Evolutionary conservation across 2,797 vertebrate species (phyloP).

Genomic region (Sebastes matsubarae): DNA sequence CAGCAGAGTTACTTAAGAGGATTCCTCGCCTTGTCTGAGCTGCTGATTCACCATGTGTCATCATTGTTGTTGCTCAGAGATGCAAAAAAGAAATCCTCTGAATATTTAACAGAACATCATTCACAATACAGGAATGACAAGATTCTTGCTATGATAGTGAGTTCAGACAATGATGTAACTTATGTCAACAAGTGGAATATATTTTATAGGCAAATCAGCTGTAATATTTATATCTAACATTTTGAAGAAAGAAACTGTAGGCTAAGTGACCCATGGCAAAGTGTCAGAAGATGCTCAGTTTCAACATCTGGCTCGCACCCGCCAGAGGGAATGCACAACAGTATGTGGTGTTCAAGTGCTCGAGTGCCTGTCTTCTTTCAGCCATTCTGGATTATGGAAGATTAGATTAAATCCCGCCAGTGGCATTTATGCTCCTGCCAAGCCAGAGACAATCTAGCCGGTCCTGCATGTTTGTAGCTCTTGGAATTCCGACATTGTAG

Average conservation of each 20-base stretch:
- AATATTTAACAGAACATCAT: conserved; percentile 7
- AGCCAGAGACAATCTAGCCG: conserved; percentile 27
- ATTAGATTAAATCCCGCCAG: conserved; percentile 78
- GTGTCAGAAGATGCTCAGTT: conserved; percentile 5
- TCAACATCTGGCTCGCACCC: conserved; percentile 40
- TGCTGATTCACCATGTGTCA: conserved; percentile 75
- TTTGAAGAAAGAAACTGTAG: not conserved
- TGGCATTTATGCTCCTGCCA: conserved; percentile 53
- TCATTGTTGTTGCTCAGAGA: conserved; percentile 55
- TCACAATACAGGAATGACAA: conserved; percentile 17
- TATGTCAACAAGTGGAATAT: not conserved
- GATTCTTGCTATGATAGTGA: conserved; percentile 18
- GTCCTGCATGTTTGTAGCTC: not conserved
- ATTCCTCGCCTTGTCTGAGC: conserved; percentile 71
- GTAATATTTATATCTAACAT: not conserved
- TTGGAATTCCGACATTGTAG: conserved; percentile 1
- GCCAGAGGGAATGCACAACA: not conserved
- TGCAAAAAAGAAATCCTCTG: conserved; percentile 33
- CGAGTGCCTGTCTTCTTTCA: conserved; percentile 54
- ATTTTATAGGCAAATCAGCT: not conserved
- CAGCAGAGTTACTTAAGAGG: conserved; percentile 70
- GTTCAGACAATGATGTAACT: not conserved
- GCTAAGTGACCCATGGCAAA: not conserved
- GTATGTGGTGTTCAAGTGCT: conserved; percentile 32
- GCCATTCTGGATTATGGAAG: conserved; percentile 78